Evolutionary conservation across 2,113 vertebrate species (phyloP), one percentile per base, ranked within the genome.

Genomic region (Vulpes ferrilata): DNA sequence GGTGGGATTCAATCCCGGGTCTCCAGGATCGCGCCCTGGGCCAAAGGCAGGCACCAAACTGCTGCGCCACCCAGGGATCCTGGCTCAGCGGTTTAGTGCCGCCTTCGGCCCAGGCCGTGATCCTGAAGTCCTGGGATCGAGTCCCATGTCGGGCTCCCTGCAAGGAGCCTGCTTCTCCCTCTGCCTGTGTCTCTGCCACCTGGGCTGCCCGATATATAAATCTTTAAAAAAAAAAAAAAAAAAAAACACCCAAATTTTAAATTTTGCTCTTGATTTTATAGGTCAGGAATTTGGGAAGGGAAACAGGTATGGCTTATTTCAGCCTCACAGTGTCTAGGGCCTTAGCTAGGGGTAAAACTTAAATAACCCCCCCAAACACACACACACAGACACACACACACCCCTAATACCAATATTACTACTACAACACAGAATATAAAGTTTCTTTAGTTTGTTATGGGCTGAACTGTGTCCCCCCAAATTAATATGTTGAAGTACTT

Each of bases 231-330:
- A 43, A 6, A 43, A 6, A 1, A 43, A 43, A 6, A 43, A 43
- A 5, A 43, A 43, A 43, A 43, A 43, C 43, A 43, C 43, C 43
- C 67, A 81, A 15, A 3, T 73, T 90, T 82, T 82, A 10, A 53
- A 76, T 74, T 95, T 67, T 90, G 57, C 35, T 95, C 5, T 27
- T 89, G 59, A 93, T 92, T 53, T 76, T 74, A 69, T 9, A 10
- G 67, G 88, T 83, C 53, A 69, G 32, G 69, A 88, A 92, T 78
- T 69, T 92, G 78, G 60, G 64, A 69, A 90, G 73, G 73, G 59
- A 85, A 86, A 67, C 35, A 25, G 23, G 20, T 20, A 57, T 89
- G 19, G 82, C n/a, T 94, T 69, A 55, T 64, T 20, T 92, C 43
- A 92, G 88, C 51, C 76, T 23, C 57, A 53, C 13, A 11, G 23